phyloP scores from a whole-genome alignment of 2,888 invertebrate species.

The Hirtodrosophila duncani region DNA sequence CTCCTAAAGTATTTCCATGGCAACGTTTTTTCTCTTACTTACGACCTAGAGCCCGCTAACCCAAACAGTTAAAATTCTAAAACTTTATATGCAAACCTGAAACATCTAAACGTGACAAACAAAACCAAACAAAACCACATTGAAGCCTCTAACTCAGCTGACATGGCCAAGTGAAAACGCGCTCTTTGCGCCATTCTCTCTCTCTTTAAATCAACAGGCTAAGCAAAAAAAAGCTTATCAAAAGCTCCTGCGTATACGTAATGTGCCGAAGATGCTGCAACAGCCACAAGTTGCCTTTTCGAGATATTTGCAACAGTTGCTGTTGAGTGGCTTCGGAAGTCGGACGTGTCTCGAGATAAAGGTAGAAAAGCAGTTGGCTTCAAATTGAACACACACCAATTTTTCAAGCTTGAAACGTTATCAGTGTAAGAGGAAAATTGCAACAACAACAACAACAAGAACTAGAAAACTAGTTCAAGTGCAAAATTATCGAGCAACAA shows the following conservation, averaged over 20 bases:
- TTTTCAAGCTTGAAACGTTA: constrained; percentile 38
- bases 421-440: constrained; percentile 34
- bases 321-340: constrained; percentile 68
- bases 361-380: constrained; percentile 43
- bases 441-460: constrained; percentile 9
- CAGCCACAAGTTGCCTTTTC: constrained; percentile 71
- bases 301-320: constrained; percentile 73
- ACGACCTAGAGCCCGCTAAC: too few species aligned
- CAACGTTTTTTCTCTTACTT: too few species aligned
- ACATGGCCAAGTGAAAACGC: too few species aligned
- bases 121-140: too few species aligned
- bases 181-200: constrained; percentile 1
- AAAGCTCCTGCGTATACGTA: constrained; percentile 18
- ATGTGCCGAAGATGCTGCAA: constrained; percentile 40
- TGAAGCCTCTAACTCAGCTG: too few species aligned
- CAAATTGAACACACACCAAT: constrained; percentile 1
- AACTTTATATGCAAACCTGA: too few species aligned
- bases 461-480: constrained; percentile 52
- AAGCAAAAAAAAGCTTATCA: constrained; percentile 34
- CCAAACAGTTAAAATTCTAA: too few species aligned
- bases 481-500: constrained; percentile 38
- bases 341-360: constrained; percentile 61
- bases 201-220: constrained; percentile 54
- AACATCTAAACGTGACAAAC: too few species aligned
- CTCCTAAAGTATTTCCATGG: too few species aligned